These are phyloP conservation scores for Alligator mississippiensis DNA, from an alignment of 2,113 vertebrate species.

Conservation along the genomic window DNA sequence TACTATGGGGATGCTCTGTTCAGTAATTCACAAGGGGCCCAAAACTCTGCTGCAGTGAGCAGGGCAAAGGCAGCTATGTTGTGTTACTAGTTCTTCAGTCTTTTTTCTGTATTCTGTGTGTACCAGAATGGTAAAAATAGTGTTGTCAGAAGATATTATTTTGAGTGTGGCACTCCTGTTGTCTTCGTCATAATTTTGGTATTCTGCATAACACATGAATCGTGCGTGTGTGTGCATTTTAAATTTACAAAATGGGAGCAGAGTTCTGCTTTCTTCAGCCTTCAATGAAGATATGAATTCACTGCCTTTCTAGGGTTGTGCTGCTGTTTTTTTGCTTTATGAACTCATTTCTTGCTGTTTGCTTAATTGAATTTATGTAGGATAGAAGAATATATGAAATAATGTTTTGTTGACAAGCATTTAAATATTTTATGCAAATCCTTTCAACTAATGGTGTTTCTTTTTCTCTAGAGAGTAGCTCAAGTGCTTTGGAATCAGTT, in stretches of 20 bases:
- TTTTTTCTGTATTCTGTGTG: neutral
- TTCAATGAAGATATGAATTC: neutral
- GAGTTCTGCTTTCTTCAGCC: neutral
- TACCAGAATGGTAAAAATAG: neutral
- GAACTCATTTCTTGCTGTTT: neutral
- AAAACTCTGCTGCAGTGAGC: too few species aligned
- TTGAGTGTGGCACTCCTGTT: neutral
- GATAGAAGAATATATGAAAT: neutral
- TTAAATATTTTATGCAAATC: neutral
- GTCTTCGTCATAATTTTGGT: neutral
- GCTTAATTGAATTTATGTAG: neutral
- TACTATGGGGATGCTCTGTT: neutral
- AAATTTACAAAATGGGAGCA: neutral
- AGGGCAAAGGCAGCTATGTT: neutral
- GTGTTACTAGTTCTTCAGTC: neutral
- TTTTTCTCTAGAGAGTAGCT: slow-evolving; percentile 84
- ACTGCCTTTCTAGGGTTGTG: neutral
- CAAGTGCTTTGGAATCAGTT: slow-evolving; percentile 93
- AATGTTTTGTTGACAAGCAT: too few species aligned
- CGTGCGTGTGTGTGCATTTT: neutral
- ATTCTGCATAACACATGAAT: neutral
- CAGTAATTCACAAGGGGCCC: neutral
- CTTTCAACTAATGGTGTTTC: neutral
- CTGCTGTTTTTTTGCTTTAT: neutral
- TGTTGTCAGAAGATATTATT: neutral